Evolutionary conservation across 2,888 invertebrate species (phyloP), one percentile per base, ranked within the genome.

Genomic region (Nudaria mundana): DNA sequence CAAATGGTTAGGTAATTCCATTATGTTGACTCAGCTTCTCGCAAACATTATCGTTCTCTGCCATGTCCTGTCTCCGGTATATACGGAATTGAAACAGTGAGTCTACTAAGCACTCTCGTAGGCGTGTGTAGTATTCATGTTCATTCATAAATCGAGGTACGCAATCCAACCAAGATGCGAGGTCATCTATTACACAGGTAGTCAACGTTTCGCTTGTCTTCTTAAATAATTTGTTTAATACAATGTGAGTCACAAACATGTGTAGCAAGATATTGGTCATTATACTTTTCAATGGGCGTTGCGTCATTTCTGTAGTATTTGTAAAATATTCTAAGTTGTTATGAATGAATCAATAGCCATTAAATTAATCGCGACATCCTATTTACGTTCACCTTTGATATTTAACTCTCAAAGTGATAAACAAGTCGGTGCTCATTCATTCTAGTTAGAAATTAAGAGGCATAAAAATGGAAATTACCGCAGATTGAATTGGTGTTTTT

Each of bases 81-180:
- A 67, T 37, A 53, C 43, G 53, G 54, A 29, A 32, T 28, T 48
- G 54, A 28, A 29, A 18, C 51, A 54, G 46, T 20, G n/a, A 48
- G 58, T 57, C 63, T 68, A 68, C 39, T 35, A 39, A 34, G 46
- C 56, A 60, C 59, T 59, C 40, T 52, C 56, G 52, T 56, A 63
- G 39, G 66, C 11, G 33, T 33, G 24, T 28, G 58, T 72, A 71
- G 54, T 56, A 63, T 55, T 42, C 40, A 47, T n/a, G 53, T 77
- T 76, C 87, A 86, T 87, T 87, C 86, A 87, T 78, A 76, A 81
- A 66, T 52, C 52, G 47, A 38, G 49, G 43, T 4, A 14, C 13
- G 7, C 59, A 64, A 78, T 45, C 69, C 76, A 46, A 50, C 76
- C 66, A 50, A 76, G 73, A 76, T 77, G 70, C 66, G 60, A 52